Base-by-base conservation (phyloP, 2,113 vertebrate species). In the Etheostoma spectabile region DNA sequence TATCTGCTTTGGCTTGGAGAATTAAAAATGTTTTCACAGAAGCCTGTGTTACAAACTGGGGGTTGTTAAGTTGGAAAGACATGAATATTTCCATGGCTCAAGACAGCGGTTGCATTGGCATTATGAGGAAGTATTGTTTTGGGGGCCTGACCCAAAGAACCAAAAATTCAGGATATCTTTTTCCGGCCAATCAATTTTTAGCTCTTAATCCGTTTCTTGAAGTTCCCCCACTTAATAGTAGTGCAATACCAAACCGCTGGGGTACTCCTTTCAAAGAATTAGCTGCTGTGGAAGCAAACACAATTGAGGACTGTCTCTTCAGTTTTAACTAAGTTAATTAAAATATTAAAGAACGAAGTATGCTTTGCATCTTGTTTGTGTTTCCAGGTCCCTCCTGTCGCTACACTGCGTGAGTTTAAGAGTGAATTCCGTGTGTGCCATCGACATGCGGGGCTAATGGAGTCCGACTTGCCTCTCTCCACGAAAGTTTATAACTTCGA, bases 381-480 rank as follows among this genome's bases (percentile, higher is more conserved):
- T 75, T 8, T 16, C 74, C 86, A 99, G 98, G 98, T 99, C n/a
- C 97, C 89, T 99, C 98, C 21, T 99, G 98, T 98, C 97, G 98
- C 57, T 96, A 99, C 94, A n/a, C 87, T 99, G 81, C 96, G 97
- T 5, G 98, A 99, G 94, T 99, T 99, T 88, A 99, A 99, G 95
- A 98, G 97, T 65, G 97, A 98, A 87, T 99, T 97, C 92, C 97
- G 98, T 73, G 98, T 99, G 88, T 80, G 98, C 98, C 6, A 88
- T 99, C 85, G 98, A 99, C 94, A 96, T 99, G 95, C 95, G 97
- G 87, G 98, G 98, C 76, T 99, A n/a, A 97, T 46, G 68, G 97
- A 99, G 94, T 98, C 97, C 11, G 98, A 99, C 94, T 90, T 97
- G 79, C 98, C 97, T 30, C 82, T 92, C 59, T 95, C 96, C 77